phyloP scores from a whole-genome alignment of 2,113 vertebrate species.

The Calyptommatus sinebrachiatus region DNA sequence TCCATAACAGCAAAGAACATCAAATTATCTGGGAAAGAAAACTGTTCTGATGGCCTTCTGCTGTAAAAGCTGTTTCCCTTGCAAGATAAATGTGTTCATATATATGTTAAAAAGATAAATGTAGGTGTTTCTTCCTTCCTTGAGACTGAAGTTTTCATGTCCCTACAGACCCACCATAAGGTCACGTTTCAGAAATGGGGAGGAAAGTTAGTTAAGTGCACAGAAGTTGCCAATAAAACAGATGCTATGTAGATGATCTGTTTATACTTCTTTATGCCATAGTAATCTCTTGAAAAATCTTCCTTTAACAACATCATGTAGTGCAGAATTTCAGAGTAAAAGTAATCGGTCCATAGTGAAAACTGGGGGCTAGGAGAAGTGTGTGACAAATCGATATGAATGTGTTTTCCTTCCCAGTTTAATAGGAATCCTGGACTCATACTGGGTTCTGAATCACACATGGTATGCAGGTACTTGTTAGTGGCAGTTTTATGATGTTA shows the following conservation, averaged over 20 bases:
- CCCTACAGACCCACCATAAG: not conserved
- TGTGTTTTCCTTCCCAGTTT: not conserved
- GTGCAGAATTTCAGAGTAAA: not conserved
- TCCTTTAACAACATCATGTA: too few species aligned
- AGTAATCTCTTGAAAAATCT: not conserved
- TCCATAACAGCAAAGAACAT: too few species aligned
- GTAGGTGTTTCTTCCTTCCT: too few species aligned
- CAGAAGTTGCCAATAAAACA: rapidly evolving
- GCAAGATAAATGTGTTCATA: not conserved
- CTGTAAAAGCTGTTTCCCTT: not conserved
- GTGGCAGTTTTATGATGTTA: not conserved
- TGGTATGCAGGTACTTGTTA: not conserved
- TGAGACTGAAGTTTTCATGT: too few species aligned
- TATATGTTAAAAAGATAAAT: too few species aligned
- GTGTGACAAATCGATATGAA: not conserved
- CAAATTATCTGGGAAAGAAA: not conserved
- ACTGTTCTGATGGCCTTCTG: not conserved
- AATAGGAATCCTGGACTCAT: not conserved
- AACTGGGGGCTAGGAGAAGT: not conserved
- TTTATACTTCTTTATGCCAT: not conserved
- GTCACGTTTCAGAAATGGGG: not conserved
- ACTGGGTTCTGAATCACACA: not conserved
- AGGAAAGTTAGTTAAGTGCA: rapidly evolving
- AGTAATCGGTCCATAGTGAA: not conserved
- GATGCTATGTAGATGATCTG: not conserved